Evolutionary conservation across 2,113 vertebrate species (phyloP), one percentile per base, ranked within the genome.

Genomic region (Elephas maximus): DNA sequence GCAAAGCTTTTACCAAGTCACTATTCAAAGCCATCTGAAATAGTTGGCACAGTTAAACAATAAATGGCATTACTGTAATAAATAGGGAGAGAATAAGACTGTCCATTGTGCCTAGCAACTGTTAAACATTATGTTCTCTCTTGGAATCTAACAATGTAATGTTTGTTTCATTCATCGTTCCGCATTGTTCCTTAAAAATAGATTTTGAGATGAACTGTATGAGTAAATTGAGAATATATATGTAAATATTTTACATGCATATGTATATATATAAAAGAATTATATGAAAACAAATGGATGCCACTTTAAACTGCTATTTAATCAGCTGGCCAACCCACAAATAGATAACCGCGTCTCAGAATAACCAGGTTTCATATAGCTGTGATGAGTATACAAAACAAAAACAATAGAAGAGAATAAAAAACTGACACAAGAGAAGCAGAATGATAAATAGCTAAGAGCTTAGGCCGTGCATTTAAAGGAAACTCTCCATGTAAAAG

Each of bases 101-200:
- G 93, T 81, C 90, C 93, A 97, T 98, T 98, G 98, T 97, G 94
- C 96, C 92, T 95, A 88, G 93, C 85, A 96, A 97, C 95, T 97
- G 95, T 90, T 96, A 95, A 81, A 97, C 95, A 98, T 94, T 97
- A 96, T 97, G 97, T 95, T 95, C 95, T 86, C 28, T 88, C 88
- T 92, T 86, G 88, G 93, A 97, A 77, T 91, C 67, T 96, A 95
- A 97, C 97, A 98, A 97, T 97, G 81, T 69, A 85, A 86, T 97
- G 71, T 91, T 97, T 98, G 95, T 97, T 97, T 97, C 96, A 86
- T 96, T 97, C 74, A 97, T 60, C 30, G 84, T 73, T 77, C 48
- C 63, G 28, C 45, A 86, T 83, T 96, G 74, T 97, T 96, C 93
- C 84, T 71, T 88, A 96, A 96, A 96, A 90, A 93, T 63, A 93